Conservation (phyloP, 2,113 vertebrate genomes). For the Rhinoderma darwinii region DNA sequence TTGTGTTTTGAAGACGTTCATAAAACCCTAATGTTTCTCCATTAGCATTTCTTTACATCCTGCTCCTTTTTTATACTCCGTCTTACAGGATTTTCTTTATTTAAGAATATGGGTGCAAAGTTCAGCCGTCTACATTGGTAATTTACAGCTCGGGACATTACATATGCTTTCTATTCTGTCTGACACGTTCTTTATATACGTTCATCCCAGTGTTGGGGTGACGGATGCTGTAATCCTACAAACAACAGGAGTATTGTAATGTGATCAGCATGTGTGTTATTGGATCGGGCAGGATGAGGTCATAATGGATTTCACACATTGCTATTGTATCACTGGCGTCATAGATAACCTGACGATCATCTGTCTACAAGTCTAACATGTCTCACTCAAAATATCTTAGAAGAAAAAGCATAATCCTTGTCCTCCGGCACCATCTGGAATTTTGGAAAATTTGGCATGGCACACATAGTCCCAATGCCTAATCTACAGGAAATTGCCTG, state of each 20-base stretch:
- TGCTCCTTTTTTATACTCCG: background rate
- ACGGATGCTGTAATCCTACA: background rate
- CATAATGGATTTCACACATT: constrained; percentile 8
- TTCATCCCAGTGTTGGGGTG: background rate
- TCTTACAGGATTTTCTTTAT: background rate
- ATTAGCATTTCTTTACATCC: constrained; percentile 13
- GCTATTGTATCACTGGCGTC: background rate
- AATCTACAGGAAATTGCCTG: background rate
- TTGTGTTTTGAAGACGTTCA: background rate
- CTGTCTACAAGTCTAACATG: background rate
- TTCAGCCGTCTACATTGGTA: background rate
- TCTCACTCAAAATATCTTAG: background rate
- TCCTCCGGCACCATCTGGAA: background rate
- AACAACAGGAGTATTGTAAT: constrained; percentile 1
- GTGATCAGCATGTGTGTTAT: constrained; percentile 39
- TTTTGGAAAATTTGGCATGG: background rate
- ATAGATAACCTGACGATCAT: background rate
- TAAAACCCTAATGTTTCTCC: background rate
- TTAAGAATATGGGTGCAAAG: background rate
- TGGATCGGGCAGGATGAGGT: constrained; percentile 5
- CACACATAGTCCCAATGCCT: background rate
- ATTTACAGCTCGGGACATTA: background rate
- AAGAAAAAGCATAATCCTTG: background rate
- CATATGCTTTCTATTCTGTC: background rate
- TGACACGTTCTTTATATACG: background rate